Evolutionary conservation across 2,888 invertebrate species (phyloP).

Genomic region (Trichogramma dendrolimi): DNA sequence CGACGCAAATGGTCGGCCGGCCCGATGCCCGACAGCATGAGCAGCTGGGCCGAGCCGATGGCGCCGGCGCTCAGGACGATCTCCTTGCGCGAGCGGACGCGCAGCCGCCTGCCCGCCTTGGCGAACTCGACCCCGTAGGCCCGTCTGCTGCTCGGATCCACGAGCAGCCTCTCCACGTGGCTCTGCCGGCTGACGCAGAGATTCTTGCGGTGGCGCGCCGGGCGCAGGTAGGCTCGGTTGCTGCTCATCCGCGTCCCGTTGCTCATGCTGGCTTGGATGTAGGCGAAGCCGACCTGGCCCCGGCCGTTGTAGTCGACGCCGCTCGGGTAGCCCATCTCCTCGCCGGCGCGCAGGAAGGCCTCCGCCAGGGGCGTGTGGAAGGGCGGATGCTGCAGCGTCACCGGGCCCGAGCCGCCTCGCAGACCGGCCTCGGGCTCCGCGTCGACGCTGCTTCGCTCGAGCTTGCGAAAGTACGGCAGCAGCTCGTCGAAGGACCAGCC

Average conservation of each 20-base stretch:
- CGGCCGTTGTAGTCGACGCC: slow-evolving; percentile 62
- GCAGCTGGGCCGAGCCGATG: slow-evolving; percentile 71
- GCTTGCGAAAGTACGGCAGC: slow-evolving; percentile 72
- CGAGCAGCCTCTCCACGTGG: slow-evolving; percentile 60
- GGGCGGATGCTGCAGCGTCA: slow-evolving; percentile 57
- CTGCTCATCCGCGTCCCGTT: slow-evolving; percentile 67
- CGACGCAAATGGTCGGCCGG: slow-evolving; percentile 60
- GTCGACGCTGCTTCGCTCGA: slow-evolving; percentile 57
- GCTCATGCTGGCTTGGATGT: slow-evolving; percentile 62
- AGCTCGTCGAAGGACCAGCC: slow-evolving; percentile 74
- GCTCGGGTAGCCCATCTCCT: slow-evolving; percentile 58
- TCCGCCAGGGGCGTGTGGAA: slow-evolving; percentile 58
- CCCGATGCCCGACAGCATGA: slow-evolving; percentile 77
- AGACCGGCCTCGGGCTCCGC: slow-evolving; percentile 44
- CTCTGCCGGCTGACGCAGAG: slow-evolving; percentile 61
- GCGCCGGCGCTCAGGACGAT: slow-evolving; percentile 74
- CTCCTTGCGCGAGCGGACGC: slow-evolving; percentile 63
- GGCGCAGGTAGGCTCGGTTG: slow-evolving; percentile 64
- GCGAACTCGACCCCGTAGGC: slow-evolving; percentile 62
- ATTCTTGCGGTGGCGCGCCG: slow-evolving; percentile 59
- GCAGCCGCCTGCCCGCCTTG: slow-evolving; percentile 55
- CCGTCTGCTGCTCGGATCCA: slow-evolving; percentile 56
- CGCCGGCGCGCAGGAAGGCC: slow-evolving; percentile 63
- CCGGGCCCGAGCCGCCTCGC: slow-evolving; percentile 55
- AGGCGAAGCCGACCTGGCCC: slow-evolving; percentile 60